phyloP scores from a whole-genome alignment of 1,140 invertebrate genomes.

The Halictus rubicundus region DNA sequence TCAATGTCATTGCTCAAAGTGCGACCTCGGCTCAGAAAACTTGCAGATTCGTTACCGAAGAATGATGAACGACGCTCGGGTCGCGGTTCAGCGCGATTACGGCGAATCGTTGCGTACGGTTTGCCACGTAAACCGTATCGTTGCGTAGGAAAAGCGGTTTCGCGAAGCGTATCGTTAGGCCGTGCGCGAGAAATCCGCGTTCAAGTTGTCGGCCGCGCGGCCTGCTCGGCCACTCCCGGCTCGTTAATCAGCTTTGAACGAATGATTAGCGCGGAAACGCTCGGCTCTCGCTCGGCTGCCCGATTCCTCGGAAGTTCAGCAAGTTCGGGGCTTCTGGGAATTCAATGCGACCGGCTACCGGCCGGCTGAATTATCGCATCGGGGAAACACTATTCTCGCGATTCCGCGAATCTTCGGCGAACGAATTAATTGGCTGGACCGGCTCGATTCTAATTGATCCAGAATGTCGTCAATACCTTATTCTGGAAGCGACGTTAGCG shows the following conservation, averaged over 20 bases:
- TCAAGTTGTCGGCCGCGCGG: no score
- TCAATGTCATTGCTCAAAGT: not conserved
- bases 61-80: not conserved
- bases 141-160: no score
- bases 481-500: no score
- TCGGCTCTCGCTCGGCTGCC: no score
- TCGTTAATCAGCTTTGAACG: slow-evolving; percentile 13
- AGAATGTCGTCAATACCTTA: no score
- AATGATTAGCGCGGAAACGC: not conserved
- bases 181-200: slow-evolving; percentile 23
- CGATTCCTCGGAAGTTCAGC: not conserved
- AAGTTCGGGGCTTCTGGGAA: not conserved
- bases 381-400: not conserved
- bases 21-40: not conserved
- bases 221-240: no score
- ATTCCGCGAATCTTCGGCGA: not conserved
- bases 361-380: not conserved
- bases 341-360: not conserved
- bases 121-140: not conserved
- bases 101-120: not conserved
- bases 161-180: no score
- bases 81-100: slow-evolving; percentile 16
- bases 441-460: no score
- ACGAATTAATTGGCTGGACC: not conserved
- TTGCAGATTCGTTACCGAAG: not conserved